A percentile compares a stretch with the other conserved stretches of the same genome.
These are phyloP conservation scores for Colletes gigas DNA, from an alignment of 1,140 invertebrate species.

Conservation along the genomic window DNA sequence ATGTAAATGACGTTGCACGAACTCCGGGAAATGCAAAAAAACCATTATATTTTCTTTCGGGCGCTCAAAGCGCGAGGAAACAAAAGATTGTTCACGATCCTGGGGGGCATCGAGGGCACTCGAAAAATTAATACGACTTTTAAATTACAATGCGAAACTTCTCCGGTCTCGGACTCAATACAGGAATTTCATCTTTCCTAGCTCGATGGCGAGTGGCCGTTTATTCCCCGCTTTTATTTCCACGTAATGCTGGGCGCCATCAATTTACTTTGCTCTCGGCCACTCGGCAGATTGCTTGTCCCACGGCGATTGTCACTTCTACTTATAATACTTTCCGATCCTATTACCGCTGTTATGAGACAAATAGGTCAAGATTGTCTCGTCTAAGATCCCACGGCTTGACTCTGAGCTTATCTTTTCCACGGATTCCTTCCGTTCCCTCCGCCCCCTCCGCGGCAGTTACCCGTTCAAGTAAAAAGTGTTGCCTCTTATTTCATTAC, in stretches of 20 bases:
- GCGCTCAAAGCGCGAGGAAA: not conserved
- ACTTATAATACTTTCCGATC: slow-evolving; percentile 65
- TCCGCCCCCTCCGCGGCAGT: too few relatives aligned
- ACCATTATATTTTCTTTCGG: not conserved
- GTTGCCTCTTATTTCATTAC: slow-evolving; percentile 40
- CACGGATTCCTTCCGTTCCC: not conserved
- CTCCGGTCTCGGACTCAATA: not conserved
- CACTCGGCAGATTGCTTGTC: slow-evolving; percentile 50
- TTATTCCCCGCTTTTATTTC: slow-evolving; percentile 41
- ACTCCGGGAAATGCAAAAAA: too few relatives aligned
- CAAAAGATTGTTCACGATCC: not conserved
- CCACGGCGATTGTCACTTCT: slow-evolving; percentile 63
- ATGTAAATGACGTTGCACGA: too few relatives aligned
- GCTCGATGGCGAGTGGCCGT: not conserved
- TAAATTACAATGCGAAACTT: slow-evolving; percentile 12
- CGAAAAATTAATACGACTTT: slow-evolving; percentile 13
- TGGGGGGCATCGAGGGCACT: not conserved
- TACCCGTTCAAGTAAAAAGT: slow-evolving; percentile 28
- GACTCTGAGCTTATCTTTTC: slow-evolving; percentile 35
- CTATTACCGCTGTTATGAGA: slow-evolving; percentile 67
- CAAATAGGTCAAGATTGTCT: slow-evolving; percentile 68
- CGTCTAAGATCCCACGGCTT: slow-evolving; percentile 31
- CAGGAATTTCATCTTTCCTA: slow-evolving; percentile 7
- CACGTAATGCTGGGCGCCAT: slow-evolving; percentile 33
- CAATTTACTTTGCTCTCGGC: slow-evolving; percentile 46